Base-by-base conservation (phyloP, 2,888 invertebrate species). In the Plutella xylostella region DNA sequence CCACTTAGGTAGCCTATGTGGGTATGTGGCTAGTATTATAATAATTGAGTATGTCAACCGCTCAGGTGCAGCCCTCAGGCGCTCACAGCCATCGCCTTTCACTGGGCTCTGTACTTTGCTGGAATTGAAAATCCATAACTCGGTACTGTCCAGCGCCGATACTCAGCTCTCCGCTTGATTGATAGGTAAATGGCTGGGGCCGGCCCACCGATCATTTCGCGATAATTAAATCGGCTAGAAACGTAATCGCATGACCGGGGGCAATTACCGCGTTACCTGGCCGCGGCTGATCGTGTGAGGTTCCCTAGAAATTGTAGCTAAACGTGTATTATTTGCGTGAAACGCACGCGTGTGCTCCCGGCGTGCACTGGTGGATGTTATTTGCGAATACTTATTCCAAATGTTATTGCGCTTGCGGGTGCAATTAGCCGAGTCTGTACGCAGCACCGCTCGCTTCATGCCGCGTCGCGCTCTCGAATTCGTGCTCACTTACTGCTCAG, bases 161-260 rank as follows among this genome's bases (percentile, higher is more conserved):
- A 70, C 58, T 53, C 54, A 53, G 63, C 62, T 63, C 65, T 60
- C 58, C 44, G 58, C 60, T 68, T 84, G 84, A 85, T 79, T 83
- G 85, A 85, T 83, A 76, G 82, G 69, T 78, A 85, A 85, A 85
- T 85, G 83, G 74, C 73, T 52, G 66, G 68, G 74, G 72, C 77
- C 72, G 69, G 73, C 70, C 73, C 61, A 72, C 68, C 68, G 82
- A 83, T 84, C 74, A 80, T 83, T 83, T 80, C 55, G 65, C 70
- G 69, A 80, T 83, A 85, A 85, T 85, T 85, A 85, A 84, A 83
- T 83, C 68, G 74, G 61, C 72, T 69, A 70, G 77, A 65, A 78
- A 80, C 71, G 73, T 80, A 83, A 82, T 84, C 78, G 85, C 85
- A 82, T 85, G 85, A 82, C 80, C 71, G 66, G 68, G 60, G 60